Percentiles rank a stretch among this genome's conserved stretches.
phyloP scores from a whole-genome alignment of 2,113 vertebrate species.

The Colius striatus region DNA sequence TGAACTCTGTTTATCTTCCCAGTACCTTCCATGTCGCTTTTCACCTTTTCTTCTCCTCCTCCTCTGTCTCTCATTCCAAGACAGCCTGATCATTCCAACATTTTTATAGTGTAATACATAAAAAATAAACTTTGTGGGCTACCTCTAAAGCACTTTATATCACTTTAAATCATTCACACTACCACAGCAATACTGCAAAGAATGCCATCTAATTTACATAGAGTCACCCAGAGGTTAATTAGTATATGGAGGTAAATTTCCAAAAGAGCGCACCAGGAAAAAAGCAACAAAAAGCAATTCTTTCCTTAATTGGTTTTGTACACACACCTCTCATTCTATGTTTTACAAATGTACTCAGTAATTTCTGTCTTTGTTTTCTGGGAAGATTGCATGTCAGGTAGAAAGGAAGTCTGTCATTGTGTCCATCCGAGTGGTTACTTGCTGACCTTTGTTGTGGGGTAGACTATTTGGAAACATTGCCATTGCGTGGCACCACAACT shows the following conservation, averaged over 20 bases:
- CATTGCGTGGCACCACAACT: not conserved
- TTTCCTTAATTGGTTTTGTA: slow-evolving; percentile 54
- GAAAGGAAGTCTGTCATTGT: slow-evolving; percentile 16
- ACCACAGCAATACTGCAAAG: slow-evolving; percentile 25
- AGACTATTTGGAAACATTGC: not conserved
- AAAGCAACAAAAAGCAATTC: slow-evolving; percentile 67
- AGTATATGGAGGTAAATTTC: slow-evolving; percentile 68
- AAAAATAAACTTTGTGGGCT: slow-evolving; percentile 21
- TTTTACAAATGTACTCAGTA: slow-evolving; percentile 27
- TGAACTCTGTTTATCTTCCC: not conserved
- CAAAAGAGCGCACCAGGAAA: slow-evolving; percentile 37
- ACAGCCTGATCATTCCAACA: not conserved
- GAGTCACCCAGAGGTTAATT: slow-evolving; percentile 69
- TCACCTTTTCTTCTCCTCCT: not conserved
- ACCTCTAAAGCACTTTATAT: slow-evolving; percentile 40
- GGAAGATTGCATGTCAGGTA: slow-evolving; percentile 8
- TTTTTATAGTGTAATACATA: not conserved
- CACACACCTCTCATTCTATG: slow-evolving; percentile 9
- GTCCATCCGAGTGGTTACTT: not conserved
- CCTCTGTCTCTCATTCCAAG: not conserved
- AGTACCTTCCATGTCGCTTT: not conserved
- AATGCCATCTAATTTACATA: slow-evolving; percentile 63
- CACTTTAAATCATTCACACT: slow-evolving; percentile 8
- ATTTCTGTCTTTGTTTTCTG: slow-evolving; percentile 42
- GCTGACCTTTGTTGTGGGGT: not conserved